Conservation (phyloP, 2,797 vertebrate genomes). For the Picus viridis region DNA sequence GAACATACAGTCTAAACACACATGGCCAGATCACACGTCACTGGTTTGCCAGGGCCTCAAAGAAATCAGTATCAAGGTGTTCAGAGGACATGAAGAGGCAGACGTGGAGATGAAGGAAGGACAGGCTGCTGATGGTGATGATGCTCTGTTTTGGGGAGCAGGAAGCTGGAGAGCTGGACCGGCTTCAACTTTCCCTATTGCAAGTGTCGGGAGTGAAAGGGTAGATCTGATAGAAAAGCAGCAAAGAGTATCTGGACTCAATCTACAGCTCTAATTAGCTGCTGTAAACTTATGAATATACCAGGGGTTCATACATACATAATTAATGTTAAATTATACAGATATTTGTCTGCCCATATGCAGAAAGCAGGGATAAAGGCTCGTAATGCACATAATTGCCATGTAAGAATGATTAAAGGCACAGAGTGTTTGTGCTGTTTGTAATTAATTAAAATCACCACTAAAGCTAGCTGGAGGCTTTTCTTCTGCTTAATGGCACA, state of each 20-base stretch:
- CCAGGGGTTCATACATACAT: neutral
- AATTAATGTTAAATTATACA: slow-evolving; percentile 18
- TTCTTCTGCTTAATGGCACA: slow-evolving; percentile 27
- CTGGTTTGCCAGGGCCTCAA: too few relatives aligned
- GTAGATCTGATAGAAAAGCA: neutral
- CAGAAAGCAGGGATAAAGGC: neutral
- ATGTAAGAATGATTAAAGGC: neutral
- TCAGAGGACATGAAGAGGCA: too few relatives aligned
- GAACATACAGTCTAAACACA: too few relatives aligned
- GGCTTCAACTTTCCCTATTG: too few relatives aligned
- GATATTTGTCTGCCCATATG: neutral
- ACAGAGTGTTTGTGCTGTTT: neutral
- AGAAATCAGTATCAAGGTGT: too few relatives aligned
- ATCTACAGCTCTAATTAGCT: neutral
- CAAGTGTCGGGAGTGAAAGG: neutral
- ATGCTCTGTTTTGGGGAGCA: too few relatives aligned
- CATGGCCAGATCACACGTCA: too few relatives aligned
- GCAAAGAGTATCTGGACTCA: neutral
- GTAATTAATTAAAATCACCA: slow-evolving; percentile 50
- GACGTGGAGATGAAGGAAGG: too few relatives aligned
- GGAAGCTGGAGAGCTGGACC: too few relatives aligned
- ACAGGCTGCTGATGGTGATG: too few relatives aligned
- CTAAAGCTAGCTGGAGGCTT: slow-evolving; percentile 54
- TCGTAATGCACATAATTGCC: neutral
- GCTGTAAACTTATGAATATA: neutral